These are phyloP conservation scores for Indicator indicator DNA, from an alignment of 2,113 vertebrate genomes.

Conservation along the genomic window DNA sequence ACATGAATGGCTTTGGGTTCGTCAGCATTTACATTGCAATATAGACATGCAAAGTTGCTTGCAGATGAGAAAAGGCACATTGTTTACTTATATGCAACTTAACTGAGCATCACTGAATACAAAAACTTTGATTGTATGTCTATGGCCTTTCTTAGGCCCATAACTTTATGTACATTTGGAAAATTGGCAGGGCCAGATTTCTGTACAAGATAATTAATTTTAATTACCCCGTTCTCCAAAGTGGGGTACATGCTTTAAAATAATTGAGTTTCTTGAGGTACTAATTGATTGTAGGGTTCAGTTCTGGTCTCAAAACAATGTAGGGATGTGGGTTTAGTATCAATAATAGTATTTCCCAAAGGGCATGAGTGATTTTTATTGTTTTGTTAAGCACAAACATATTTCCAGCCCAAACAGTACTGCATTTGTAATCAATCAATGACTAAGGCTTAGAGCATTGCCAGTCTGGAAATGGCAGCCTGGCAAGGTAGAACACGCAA, in stretches of 20 bases:
- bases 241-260: neutral
- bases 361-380: neutral
- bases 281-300: neutral
- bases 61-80: neutral
- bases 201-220: neutral
- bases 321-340: neutral
- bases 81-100: neutral
- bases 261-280: neutral
- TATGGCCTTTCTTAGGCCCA: neutral
- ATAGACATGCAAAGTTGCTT: neutral
- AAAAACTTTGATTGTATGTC: neutral
- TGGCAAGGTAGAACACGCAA: fast-evolving
- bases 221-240: neutral
- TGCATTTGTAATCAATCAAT: constrained; percentile 18
- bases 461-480: neutral
- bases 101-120: neutral
- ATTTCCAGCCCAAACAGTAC: neutral
- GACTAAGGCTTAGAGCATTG: neutral
- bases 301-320: neutral
- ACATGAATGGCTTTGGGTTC: neutral
- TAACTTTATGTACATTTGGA: neutral
- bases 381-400: neutral
- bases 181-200: neutral
- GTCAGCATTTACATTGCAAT: neutral
- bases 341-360: neutral